phyloP scores from a whole-genome alignment of 2,113 vertebrate species.

The Sebastes fasciatus region DNA sequence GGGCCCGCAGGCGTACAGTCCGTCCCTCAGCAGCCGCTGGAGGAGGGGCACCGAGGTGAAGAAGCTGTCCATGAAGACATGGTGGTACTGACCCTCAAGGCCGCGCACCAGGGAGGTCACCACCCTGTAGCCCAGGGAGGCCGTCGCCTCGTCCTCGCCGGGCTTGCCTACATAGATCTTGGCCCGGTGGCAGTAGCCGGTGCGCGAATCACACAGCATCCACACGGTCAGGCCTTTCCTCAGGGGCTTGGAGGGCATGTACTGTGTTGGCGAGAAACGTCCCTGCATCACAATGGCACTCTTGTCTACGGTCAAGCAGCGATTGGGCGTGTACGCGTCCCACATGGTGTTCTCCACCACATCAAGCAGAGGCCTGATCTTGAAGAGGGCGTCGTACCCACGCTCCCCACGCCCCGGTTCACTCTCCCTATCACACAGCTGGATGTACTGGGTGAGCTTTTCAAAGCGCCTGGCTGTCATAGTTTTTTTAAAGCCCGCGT shows the following conservation, averaged over 20 bases:
- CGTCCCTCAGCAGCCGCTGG: conserved; percentile 82
- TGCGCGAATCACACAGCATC: conserved; percentile 88
- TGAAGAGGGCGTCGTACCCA: conserved; percentile 86
- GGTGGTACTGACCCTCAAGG: conserved; percentile 85
- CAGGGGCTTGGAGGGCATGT: conserved; percentile 86
- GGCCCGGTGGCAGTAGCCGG: conserved; percentile 86
- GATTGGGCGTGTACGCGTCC: conserved; percentile 85
- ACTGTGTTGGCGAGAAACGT: conserved; percentile 84
- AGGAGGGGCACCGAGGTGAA: conserved; percentile 86
- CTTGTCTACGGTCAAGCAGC: conserved; percentile 86
- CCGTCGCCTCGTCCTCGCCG: conserved; percentile 69
- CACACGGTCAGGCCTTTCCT: conserved; percentile 86
- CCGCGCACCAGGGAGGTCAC: conserved; percentile 84
- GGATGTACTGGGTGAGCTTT: conserved; percentile 87
- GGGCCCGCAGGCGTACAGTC: conserved; percentile 85
- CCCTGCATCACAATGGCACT: conserved; percentile 82
- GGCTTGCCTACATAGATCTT: conserved; percentile 82
- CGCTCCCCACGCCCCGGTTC: conserved; percentile 84
- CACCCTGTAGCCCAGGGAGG: conserved; percentile 75
- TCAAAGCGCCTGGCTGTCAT: conserved; percentile 87
- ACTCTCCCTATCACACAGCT: conserved; percentile 83
- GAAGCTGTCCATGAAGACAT: conserved; percentile 87
- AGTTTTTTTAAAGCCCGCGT: conserved; percentile 87
- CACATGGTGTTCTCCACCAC: conserved; percentile 87
- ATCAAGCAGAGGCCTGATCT: conserved; percentile 85